phyloP scores from a whole-genome alignment of 2,888 invertebrate genomes.

The Boloria selene region DNA sequence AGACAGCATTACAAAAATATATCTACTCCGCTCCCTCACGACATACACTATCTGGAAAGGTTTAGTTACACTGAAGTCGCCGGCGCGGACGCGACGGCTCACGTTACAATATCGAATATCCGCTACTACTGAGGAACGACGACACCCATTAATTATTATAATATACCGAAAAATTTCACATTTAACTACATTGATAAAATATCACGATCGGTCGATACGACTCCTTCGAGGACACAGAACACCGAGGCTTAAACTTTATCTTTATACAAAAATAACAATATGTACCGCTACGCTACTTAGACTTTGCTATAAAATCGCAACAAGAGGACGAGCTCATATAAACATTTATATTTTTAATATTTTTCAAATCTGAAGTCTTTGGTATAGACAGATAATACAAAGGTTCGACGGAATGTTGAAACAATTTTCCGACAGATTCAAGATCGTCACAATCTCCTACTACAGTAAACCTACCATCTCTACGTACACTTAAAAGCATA shows the following conservation, averaged over 20 bases:
- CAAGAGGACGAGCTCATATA: conserved; percentile 22
- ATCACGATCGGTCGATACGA: conserved; percentile 25
- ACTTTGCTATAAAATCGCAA: conserved; percentile 30
- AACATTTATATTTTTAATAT: conserved; percentile 31
- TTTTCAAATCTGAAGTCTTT: conserved; percentile 42
- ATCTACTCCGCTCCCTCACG: conserved; percentile 37
- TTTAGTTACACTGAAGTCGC: conserved; percentile 17
- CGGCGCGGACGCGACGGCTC: not conserved
- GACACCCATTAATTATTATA: conserved; percentile 18
- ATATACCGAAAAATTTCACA: conserved; percentile 5
- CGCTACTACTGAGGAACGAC: conserved; percentile 21
- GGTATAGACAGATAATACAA: conserved; percentile 41
- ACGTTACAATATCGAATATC: not conserved
- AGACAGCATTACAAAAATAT: conserved; percentile 59
- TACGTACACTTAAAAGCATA: conserved; percentile 46
- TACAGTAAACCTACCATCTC: conserved; percentile 36
- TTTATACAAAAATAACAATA: conserved; percentile 45
- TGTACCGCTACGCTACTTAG: conserved; percentile 28
- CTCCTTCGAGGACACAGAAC: conserved; percentile 20
- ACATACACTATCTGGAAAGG: conserved; percentile 15
- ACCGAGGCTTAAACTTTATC: conserved; percentile 16
- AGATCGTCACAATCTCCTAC: conserved; percentile 6
- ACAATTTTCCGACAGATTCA: conserved; percentile 34
- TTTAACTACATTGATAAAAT: conserved; percentile 22
- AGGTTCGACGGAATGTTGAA: conserved; percentile 41